Evolutionary conservation across 2,888 invertebrate genomes (phyloP), one percentile per base, ranked within the genome.

Genomic region (Hemistola chrysoprasaria): DNA sequence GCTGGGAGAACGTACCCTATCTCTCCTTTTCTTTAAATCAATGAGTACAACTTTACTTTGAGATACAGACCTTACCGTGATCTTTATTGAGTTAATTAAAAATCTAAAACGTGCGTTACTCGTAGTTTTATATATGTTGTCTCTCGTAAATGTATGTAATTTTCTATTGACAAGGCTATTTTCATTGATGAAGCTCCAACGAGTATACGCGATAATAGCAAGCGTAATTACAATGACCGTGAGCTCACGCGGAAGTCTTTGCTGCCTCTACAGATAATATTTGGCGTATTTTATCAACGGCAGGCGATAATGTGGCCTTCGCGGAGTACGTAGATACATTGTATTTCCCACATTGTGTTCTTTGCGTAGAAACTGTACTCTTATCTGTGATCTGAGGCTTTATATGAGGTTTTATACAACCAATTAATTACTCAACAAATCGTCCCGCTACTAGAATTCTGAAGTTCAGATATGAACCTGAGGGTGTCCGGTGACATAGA

Each of bases 211-310:
- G 55, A 54, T 63, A 56, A 71, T 39, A 33, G 34, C n/a, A 7
- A 29, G 11, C 22, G 32, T 68, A 68, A 66, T 65, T 67, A 68
- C 59, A 59, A 59, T 69, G 80, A 66, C 82, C 78, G 54, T 79
- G 79, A 78, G 71, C 63, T 81, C 61, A 83, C 70, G 72, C 85
- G 88, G 86, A 88, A 88, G 80, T 76, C 69, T 77, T 68, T 62
- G 61, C 67, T 66, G 62, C 71, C 72, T 67, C 65, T 16, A 59
- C 69, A 78, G 81, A 83, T 83, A 86, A 82, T 78, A 78, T 78
- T 76, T 76, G 75, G 74, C 70, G 72, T 79, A 71, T 65, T 71
- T 78, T 80, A 83, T 82, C 81, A 80, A 62, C 60, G 56, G 54
- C 49, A 55, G 54, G 66, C 66, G 80, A 82, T 81, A 79, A 73